phyloP scores from a whole-genome alignment of 2,888 invertebrate species.

The Agriotes lineatus region DNA sequence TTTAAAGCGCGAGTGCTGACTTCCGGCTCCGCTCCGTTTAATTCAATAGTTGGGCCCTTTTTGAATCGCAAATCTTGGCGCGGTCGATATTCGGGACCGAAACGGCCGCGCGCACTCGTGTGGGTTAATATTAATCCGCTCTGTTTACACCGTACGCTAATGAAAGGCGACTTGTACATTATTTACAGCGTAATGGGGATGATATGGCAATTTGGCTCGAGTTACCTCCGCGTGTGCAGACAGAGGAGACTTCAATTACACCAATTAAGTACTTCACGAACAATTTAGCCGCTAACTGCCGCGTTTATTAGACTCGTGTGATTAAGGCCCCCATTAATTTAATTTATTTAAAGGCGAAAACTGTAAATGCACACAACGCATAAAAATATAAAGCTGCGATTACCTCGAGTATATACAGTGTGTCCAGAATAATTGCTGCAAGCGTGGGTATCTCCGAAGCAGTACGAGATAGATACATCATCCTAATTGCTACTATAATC shows the following conservation, averaged over 20 bases:
- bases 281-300: conserved; percentile 21
- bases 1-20: conserved; percentile 29
- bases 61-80: conserved; percentile 13
- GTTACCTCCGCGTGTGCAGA: conserved; percentile 18
- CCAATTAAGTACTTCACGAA: conserved; percentile 15
- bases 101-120: not conserved
- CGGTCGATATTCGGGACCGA: not conserved
- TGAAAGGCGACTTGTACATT: conserved; percentile 35
- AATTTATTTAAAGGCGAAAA: no score
- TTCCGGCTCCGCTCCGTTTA: conserved; percentile 30
- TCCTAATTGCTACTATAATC: no score
- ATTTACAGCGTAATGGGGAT: conserved; percentile 34
- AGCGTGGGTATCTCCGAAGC: no score
- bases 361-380: no score
- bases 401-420: no score
- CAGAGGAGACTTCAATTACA: conserved; percentile 29
- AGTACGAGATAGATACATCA: no score
- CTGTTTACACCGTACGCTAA: conserved; percentile 26
- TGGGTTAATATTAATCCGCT: conserved; percentile 23
- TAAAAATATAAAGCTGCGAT: no score
- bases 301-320: conserved; percentile 5
- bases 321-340: conserved; percentile 10
- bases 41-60: conserved; percentile 12
- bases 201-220: conserved; percentile 29
- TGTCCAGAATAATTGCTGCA: no score